Percentiles rank a stretch among this genome's conserved stretches.
phyloP scores from a whole-genome alignment of 2,888 invertebrate species.

The Xanthia icteritia region DNA sequence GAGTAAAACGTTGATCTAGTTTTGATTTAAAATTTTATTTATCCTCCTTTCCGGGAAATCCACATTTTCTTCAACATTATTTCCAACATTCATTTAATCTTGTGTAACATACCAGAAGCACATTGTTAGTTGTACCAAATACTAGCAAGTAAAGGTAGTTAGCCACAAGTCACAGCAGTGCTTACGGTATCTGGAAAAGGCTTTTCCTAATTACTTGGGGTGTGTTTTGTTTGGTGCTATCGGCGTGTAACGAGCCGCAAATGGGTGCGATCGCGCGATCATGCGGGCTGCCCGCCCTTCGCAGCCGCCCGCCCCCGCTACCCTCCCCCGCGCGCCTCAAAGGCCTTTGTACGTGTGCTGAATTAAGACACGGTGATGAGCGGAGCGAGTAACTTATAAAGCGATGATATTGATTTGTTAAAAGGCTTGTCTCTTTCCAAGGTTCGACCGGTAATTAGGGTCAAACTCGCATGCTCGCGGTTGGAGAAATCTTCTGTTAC shows the following conservation, averaged over 20 bases:
- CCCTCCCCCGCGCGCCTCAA: conserved; percentile 80
- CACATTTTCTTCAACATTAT: conserved; percentile 2
- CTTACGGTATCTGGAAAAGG: conserved; percentile 89
- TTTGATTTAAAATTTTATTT: neutral
- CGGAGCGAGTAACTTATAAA: conserved; percentile 66
- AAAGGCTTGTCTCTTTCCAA: neutral
- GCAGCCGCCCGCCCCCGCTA: conserved; percentile 68
- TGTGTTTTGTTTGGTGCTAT: conserved; percentile 90
- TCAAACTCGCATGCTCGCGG: neutral
- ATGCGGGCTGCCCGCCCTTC: conserved; percentile 87
- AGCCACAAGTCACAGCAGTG: conserved; percentile 79
- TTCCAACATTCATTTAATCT: neutral
- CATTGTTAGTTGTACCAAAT: conserved; percentile 10
- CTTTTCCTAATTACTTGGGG: conserved; percentile 90
- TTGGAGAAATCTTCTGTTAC: neutral
- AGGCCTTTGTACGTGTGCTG: conserved; percentile 88
- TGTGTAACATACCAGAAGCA: neutral
- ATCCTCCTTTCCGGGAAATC: neutral
- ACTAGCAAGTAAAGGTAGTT: conserved; percentile 47
- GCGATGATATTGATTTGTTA: neutral
- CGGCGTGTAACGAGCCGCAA: conserved; percentile 90
- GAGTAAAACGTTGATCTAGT: neutral
- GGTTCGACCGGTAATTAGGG: neutral
- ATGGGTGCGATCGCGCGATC: conserved; percentile 90
- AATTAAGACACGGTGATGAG: conserved; percentile 61